These are phyloP conservation scores for Garra rufa DNA, from an alignment of 2,113 vertebrate species.

Conservation along the genomic window DNA sequence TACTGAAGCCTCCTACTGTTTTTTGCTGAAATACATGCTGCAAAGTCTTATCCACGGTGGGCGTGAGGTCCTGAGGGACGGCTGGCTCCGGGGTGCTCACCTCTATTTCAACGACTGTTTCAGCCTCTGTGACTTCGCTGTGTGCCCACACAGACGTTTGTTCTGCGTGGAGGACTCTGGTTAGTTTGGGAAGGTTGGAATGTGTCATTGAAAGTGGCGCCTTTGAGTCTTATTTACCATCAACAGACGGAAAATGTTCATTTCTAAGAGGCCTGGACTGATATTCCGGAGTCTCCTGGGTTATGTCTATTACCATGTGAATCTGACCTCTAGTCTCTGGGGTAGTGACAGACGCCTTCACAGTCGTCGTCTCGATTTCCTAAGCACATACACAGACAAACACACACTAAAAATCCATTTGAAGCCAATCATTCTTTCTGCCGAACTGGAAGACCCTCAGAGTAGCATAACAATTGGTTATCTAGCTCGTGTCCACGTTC, in stretches of 20 bases:
- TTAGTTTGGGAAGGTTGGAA: constrained; percentile 28
- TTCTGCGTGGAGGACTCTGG: constrained; percentile 60
- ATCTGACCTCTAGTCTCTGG: constrained; percentile 63
- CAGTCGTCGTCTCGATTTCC: constrained; percentile 67
- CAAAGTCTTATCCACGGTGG: constrained; percentile 42
- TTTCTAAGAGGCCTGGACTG: constrained; percentile 49
- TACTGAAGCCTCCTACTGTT: constrained; percentile 67
- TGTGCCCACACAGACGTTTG: constrained; percentile 64
- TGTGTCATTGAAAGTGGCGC: not conserved
- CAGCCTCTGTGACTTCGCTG: constrained; percentile 47
- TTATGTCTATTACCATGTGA: constrained; percentile 63
- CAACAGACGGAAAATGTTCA: constrained; percentile 47
- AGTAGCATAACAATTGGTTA: constrained; percentile 1
- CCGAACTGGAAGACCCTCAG: not conserved
- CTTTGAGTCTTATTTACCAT: constrained; percentile 61
- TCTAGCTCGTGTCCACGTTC: not conserved
- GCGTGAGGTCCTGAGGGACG: not conserved
- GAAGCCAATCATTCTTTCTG: not conserved
- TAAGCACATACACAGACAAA: constrained; percentile 55
- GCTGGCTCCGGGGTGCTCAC: not conserved
- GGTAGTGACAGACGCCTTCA: constrained; percentile 63
- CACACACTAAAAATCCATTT: constrained; percentile 20
- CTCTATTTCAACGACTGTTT: constrained; percentile 34
- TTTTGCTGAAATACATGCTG: constrained; percentile 81
- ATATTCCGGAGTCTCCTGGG: constrained; percentile 54